Evolutionary conservation across 2,797 vertebrate species (phyloP).

Genomic region (Trachurus trachurus): DNA sequence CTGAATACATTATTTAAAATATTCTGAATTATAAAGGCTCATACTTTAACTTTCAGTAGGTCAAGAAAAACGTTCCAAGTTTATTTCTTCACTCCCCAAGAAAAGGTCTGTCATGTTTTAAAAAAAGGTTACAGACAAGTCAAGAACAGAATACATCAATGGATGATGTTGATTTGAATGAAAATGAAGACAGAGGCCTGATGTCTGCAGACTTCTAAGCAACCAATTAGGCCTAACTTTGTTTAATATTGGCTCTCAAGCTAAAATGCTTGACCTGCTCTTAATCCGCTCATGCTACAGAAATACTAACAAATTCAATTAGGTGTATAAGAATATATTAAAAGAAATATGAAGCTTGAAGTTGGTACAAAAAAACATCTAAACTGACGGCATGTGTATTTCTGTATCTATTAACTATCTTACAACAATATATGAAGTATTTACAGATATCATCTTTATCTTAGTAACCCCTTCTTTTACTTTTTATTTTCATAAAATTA

Average conservation of each 20-base stretch:
- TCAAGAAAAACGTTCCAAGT: too few species aligned
- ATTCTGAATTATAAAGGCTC: background rate
- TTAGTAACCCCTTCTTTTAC: background rate
- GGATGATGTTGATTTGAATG: background rate
- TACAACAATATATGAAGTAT: too few species aligned
- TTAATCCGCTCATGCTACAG: too few species aligned
- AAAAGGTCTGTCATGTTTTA: background rate
- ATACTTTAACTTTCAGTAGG: background rate
- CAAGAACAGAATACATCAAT: background rate
- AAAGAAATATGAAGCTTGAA: too few species aligned
- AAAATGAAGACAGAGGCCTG: too few species aligned
- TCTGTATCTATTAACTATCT: background rate
- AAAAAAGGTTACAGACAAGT: background rate
- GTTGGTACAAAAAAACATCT: too few species aligned
- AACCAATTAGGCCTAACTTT: background rate
- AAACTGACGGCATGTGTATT: background rate
- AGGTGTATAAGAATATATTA: too few species aligned
- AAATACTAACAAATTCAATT: too few species aligned
- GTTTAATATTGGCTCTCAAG: background rate
- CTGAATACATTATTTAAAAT: too few species aligned
- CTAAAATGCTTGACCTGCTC: background rate
- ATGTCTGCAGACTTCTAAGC: background rate
- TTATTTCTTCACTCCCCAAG: too few species aligned
- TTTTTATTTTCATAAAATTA: background rate
- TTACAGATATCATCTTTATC: too few species aligned